A percentile compares a stretch with the other conserved stretches of the same genome.
Conservation (phyloP, 2,888 invertebrate species). For the Baronia brevicornis region DNA sequence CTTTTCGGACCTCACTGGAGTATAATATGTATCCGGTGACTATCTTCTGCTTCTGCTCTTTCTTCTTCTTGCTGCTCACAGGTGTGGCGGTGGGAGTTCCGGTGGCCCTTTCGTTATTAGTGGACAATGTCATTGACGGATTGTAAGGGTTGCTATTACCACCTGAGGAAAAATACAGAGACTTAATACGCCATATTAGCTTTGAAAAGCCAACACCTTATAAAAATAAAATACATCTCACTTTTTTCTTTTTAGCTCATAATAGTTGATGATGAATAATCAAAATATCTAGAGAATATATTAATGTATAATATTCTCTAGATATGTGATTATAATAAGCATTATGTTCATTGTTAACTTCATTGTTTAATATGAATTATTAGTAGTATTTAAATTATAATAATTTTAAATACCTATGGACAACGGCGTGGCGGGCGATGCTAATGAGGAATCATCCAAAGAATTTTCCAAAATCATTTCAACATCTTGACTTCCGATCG, state of each 20-base stretch:
- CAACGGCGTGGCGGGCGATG: conserved; percentile 83
- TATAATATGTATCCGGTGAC: conserved; percentile 98
- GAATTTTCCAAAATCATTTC: conserved; percentile 86
- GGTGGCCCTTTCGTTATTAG: conserved; percentile 43
- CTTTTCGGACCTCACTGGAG: conserved; percentile 96
- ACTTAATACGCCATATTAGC: too few relatives aligned
- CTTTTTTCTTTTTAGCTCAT: too few relatives aligned
- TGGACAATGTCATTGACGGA: conserved; percentile 45
- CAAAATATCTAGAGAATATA: background rate
- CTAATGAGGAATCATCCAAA: conserved; percentile 86
- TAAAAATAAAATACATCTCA: too few relatives aligned
- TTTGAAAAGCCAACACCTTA: too few relatives aligned
- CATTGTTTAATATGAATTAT: background rate
- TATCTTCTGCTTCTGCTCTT: conserved; percentile 82
- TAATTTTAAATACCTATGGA: conserved; percentile 50
- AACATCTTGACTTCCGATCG: conserved; percentile 73
- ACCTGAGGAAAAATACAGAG: conserved; percentile 51
- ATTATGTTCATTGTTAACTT: too few relatives aligned
- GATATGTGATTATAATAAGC: too few relatives aligned
- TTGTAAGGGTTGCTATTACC: conserved; percentile 69
- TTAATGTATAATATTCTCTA: too few relatives aligned
- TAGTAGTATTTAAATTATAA: background rate
- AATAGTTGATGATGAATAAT: too few relatives aligned
- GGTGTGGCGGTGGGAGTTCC: conserved; percentile 35
- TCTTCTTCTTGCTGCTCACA: conserved; percentile 57